phyloP scores from a whole-genome alignment of 2,797 vertebrate genomes.

The Nothura maculosa region DNA sequence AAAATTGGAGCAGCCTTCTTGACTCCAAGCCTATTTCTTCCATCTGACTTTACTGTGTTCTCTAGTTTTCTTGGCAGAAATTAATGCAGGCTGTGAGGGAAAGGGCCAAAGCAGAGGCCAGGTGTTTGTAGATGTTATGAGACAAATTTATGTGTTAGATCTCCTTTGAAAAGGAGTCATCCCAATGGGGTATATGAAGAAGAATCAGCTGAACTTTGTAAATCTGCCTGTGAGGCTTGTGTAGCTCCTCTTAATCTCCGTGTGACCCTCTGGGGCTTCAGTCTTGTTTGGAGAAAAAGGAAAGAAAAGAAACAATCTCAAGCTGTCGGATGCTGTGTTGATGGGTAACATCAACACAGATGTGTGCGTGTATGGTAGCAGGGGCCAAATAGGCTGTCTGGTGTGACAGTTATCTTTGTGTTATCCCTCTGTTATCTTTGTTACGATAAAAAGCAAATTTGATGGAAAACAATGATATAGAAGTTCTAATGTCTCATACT shows the following conservation, averaged over 20 bases:
- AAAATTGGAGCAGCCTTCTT: not conserved
- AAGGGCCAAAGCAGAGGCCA: slow-evolving; percentile 1
- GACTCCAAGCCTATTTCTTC: not conserved
- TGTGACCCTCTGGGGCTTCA: not conserved
- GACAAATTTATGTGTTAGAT: not conserved
- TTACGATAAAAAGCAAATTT: not conserved
- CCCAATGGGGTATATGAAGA: not conserved
- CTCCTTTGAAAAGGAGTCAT: not conserved
- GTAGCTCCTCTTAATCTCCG: not conserved
- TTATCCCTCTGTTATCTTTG: not conserved
- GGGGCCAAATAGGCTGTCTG: not conserved
- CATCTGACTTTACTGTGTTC: slow-evolving; percentile 1
- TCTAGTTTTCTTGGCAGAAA: slow-evolving; percentile 24
- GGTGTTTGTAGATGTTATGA: not conserved
- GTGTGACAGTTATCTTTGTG: not conserved
- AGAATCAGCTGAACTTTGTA: not conserved
- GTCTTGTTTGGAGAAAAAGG: not conserved
- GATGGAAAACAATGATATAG: accelerated
- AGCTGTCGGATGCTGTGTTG: not conserved
- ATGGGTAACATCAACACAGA: not conserved
- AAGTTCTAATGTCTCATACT: not conserved
- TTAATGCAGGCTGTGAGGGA: not conserved
- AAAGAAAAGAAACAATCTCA: not conserved
- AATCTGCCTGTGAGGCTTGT: not conserved
- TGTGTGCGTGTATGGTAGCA: not conserved